phyloP scores from a whole-genome alignment of 1,140 invertebrate genomes.

The Anthonomus grandis region DNA sequence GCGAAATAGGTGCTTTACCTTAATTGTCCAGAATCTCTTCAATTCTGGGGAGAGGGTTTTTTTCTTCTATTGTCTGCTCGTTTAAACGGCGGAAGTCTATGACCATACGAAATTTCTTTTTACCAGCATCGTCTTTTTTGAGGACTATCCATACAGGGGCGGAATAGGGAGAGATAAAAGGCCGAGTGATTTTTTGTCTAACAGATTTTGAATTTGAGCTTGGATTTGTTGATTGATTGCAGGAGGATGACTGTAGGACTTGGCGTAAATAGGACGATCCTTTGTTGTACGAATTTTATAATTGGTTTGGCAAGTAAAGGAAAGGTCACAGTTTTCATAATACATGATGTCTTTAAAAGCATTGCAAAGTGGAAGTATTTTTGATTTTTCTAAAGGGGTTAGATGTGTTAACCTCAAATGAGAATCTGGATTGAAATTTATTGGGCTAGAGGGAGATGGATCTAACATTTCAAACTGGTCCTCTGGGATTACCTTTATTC shows the following conservation, averaged over 20 bases:
- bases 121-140: slow-evolving; percentile 35
- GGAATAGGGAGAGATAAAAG: slow-evolving; percentile 39
- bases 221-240: slow-evolving; percentile 28
- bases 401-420: background rate
- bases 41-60: too few species aligned
- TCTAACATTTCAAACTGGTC: too few species aligned
- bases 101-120: slow-evolving; percentile 46
- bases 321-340: background rate
- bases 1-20: slow-evolving; percentile 50
- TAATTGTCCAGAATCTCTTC: too few species aligned
- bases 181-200: slow-evolving; percentile 44
- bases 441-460: too few species aligned
- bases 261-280: background rate
- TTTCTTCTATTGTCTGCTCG: too few species aligned
- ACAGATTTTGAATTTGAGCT: slow-evolving; percentile 33
- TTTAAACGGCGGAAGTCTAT: too few species aligned
- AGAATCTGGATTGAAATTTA: background rate
- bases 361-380: background rate
- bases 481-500: too few species aligned
- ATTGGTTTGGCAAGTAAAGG: slow-evolving; percentile 30
- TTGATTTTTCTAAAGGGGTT: too few species aligned
- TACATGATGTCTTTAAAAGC: background rate
- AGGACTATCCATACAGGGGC: too few species aligned
- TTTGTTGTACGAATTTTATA: background rate
- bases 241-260: background rate